These are phyloP conservation scores for Pogoniulus pusillus DNA, from an alignment of 2,797 vertebrate genomes.

Conservation along the genomic window DNA sequence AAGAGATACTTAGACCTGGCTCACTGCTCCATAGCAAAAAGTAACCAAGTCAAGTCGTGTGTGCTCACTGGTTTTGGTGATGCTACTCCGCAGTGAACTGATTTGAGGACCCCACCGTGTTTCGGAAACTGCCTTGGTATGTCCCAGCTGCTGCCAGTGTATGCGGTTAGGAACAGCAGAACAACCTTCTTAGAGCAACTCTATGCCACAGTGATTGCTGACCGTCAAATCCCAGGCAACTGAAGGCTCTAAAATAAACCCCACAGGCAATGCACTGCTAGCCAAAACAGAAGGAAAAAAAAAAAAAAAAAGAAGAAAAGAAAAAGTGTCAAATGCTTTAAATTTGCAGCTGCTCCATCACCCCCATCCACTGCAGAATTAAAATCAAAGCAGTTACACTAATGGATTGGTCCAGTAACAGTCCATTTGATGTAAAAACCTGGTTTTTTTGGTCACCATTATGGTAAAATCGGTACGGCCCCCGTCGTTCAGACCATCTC, in stretches of 20 bases:
- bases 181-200: neutral
- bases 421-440: neutral
- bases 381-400: neutral
- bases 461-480: neutral
- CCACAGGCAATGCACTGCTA: neutral
- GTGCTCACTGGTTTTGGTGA: neutral
- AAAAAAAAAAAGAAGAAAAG: too few relatives aligned
- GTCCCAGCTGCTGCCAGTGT: neutral
- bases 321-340: neutral
- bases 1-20: neutral
- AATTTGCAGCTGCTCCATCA: neutral
- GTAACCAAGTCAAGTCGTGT: neutral
- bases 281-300: neutral
- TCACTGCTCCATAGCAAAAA: neutral
- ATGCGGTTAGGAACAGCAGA: neutral
- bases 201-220: neutral
- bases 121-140: neutral
- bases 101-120: neutral
- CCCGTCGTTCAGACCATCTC: fast-evolving
- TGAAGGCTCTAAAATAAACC: neutral
- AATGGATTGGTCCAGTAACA: neutral
- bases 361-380: neutral
- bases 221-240: neutral
- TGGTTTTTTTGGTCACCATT: neutral
- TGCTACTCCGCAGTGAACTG: neutral